Conservation (phyloP, 2,113 vertebrate genomes). For the Tauraco erythrolophus region DNA sequence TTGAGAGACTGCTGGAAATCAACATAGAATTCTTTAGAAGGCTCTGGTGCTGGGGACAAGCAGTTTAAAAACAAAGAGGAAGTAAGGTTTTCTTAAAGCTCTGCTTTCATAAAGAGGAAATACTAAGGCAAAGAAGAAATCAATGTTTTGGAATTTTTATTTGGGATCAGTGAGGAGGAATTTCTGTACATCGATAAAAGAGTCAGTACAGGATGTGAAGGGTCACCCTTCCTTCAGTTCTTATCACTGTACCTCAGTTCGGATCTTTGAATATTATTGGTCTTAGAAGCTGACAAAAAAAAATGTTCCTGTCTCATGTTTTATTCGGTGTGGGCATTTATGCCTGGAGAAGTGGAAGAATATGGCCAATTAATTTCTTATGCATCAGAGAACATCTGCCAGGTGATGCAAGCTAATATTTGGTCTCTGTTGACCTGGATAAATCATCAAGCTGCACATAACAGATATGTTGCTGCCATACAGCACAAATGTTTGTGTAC, state of each 20-base stretch:
- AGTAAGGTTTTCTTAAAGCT: background rate
- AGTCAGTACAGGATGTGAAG: background rate
- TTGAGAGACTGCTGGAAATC: background rate
- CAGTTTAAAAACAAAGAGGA: background rate
- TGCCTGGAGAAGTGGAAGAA: background rate
- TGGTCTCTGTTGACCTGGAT: accelerated
- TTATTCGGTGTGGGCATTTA: background rate
- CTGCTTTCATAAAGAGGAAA: background rate
- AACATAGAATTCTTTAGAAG: background rate
- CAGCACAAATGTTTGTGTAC: background rate
- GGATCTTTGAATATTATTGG: background rate
- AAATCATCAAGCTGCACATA: background rate
- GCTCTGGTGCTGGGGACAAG: background rate
- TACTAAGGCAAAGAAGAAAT: background rate
- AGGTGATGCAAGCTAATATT: background rate
- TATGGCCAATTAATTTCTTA: background rate
- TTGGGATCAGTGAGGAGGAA: background rate
- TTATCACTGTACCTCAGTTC: background rate
- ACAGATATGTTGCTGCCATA: background rate
- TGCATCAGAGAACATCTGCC: background rate
- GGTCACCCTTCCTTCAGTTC: background rate
- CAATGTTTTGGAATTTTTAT: background rate
- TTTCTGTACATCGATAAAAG: background rate
- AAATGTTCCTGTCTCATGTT: background rate
- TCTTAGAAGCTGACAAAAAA: background rate